Percentiles rank a stretch among this genome's conserved stretches.
Evolutionary conservation across 2,888 invertebrate species (phyloP).

Genomic region (Hypercompe scribonia): DNA sequence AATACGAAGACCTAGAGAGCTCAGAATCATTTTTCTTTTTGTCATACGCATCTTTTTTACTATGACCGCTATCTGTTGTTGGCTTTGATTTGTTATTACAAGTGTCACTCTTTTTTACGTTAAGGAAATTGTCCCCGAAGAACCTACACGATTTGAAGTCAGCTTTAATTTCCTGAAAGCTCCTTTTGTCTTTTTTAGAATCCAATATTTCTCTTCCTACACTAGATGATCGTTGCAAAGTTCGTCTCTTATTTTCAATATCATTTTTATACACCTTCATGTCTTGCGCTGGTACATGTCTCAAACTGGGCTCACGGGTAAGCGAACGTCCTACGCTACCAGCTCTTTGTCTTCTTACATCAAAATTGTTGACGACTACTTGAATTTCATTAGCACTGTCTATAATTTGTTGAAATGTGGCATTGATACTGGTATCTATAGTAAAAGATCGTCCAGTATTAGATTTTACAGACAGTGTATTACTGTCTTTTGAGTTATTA

Average conservation of each 20-base stretch:
- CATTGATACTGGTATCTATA: constrained; percentile 76
- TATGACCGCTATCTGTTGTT: constrained; percentile 33
- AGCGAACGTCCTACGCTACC: constrained; percentile 74
- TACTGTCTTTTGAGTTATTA: constrained; percentile 43
- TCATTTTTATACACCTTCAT: constrained; percentile 16
- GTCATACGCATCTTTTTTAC: constrained; percentile 50
- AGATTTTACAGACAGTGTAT: constrained; percentile 62
- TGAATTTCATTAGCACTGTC: constrained; percentile 54
- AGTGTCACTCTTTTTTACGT: constrained; percentile 32
- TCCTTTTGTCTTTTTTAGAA: constrained; percentile 51
- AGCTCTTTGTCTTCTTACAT: constrained; percentile 70
- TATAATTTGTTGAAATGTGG: constrained; percentile 70
- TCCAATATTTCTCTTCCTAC: constrained; percentile 65
- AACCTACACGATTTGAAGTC: constrained; percentile 69
- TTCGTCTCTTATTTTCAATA: constrained; percentile 40
- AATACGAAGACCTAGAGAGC: constrained; percentile 49
- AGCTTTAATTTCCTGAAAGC: constrained; percentile 74
- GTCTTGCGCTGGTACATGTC: constrained; percentile 23
- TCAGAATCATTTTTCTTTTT: constrained; percentile 26
- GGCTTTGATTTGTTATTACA: constrained; percentile 31
- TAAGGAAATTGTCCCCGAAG: constrained; percentile 32
- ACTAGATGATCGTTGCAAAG: constrained; percentile 71
- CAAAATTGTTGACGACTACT: constrained; percentile 58
- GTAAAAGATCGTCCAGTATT: constrained; percentile 67
- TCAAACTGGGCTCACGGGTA: constrained; percentile 53